phyloP scores from a whole-genome alignment of 2,113 vertebrate species.

The Podarcis cretensis region DNA sequence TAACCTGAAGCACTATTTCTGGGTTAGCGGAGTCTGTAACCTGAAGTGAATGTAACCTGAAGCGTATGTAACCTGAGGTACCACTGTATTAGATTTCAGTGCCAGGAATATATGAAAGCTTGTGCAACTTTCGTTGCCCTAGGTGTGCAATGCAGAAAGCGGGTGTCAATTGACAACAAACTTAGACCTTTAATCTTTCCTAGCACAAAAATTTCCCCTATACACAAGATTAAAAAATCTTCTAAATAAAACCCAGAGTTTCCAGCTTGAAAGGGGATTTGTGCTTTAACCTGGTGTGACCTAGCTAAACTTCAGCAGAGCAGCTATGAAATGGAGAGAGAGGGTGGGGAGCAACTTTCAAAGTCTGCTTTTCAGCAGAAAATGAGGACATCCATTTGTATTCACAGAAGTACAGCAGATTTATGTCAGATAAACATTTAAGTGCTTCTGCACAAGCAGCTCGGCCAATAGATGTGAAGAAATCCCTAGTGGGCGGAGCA shows the following conservation, averaged over 20 bases:
- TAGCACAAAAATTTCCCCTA: conserved; percentile 1
- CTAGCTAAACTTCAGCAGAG: conserved; percentile 21
- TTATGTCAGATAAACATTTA: conserved; percentile 54
- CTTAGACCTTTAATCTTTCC: background rate
- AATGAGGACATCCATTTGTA: conserved; percentile 12
- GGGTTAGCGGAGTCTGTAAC: no score
- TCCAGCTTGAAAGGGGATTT: conserved; percentile 34
- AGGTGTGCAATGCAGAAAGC: background rate
- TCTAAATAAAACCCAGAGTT: conserved; percentile 35
- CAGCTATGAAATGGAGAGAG: background rate
- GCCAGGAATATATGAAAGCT: background rate
- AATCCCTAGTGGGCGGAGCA: conserved; percentile 52
- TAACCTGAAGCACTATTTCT: no score
- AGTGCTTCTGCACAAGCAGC: conserved; percentile 42
- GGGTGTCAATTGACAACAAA: background rate
- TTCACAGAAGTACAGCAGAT: background rate
- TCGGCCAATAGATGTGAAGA: conserved; percentile 59
- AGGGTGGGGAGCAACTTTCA: background rate
- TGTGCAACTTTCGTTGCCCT: background rate
- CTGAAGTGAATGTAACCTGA: no score
- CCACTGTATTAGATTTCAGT: background rate
- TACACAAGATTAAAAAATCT: conserved; percentile 11
- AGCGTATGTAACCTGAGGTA: no score
- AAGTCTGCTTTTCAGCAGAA: background rate
- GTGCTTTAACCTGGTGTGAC: conserved; percentile 9